Base-by-base conservation (phyloP, 2,113 vertebrate species). In the Capreolus pygargus region DNA sequence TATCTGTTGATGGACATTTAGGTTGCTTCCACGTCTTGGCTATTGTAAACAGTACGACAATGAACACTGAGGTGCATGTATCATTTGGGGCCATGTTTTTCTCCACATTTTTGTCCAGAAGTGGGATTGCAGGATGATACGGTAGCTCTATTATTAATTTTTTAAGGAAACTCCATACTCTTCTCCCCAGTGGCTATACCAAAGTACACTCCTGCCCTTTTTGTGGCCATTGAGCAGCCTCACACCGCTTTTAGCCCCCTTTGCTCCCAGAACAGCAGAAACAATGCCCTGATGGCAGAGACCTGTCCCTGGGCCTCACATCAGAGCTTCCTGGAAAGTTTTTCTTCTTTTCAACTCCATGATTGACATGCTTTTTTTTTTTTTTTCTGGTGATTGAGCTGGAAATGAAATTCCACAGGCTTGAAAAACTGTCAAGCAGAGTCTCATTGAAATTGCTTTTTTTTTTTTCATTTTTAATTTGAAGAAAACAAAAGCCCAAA, bases 401-500 rank as follows among this genome's bases (percentile, higher is more conserved):
- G 82, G 43, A 36, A 61, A 36, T 36, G 78, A 84, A 93, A 83
- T 52, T 54, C 30, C 76, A 64, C 33, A 84, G 47, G 14, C 55
- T 19, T 81, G 70, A 21, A 89, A 89, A 89, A 81, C 60, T 36
- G 50, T 74, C 2, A 1, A 89, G 64, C 4, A 4, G 39, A 33
- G 6, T 83, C 47, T 86, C 43, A 2, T 2, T 67, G 76, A 95
- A 96, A 96, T 55, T 58, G 4, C 13, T n/a, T 36, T 88, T 55
- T 86, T 81, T 84, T 25, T 0, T 19, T 23, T 28, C 8, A 23
- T 7, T 92, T 95, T 96, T 91, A 39, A 86, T 95, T 89, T 82
- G 83, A 91, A 96, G 67, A 91, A 81, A 97, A 94, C 64, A 91
- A 89, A 81, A 91, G 5, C 39, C 91, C 54, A 1, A 15, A 70